Conservation (phyloP, 2,797 vertebrate genomes). For the Oreonectes daqikongensis region DNA sequence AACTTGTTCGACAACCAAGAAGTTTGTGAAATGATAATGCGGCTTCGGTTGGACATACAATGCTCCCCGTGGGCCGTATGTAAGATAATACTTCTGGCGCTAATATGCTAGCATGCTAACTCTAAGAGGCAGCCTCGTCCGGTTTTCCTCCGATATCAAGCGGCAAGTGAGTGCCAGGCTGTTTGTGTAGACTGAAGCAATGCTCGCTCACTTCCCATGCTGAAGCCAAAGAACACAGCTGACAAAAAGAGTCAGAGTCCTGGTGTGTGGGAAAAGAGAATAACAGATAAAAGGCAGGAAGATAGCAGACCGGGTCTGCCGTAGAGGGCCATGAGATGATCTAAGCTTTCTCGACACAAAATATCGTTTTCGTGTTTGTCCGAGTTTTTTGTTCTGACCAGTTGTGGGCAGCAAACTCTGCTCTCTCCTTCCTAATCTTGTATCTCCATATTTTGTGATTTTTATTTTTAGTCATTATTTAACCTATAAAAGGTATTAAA, state of each 20-base stretch:
- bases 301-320: constrained; percentile 62
- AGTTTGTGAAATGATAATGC: constrained; percentile 10
- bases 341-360: constrained; percentile 59
- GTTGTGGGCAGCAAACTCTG: background rate
- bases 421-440: too few relatives aligned
- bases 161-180: constrained; percentile 65
- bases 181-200: constrained; percentile 67
- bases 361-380: too few relatives aligned
- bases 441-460: too few relatives aligned
- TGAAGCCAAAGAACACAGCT: constrained; percentile 82
- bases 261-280: constrained; percentile 74
- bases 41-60: constrained; percentile 30
- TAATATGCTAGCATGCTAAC: constrained; percentile 43
- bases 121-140: constrained; percentile 27
- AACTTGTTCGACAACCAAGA: constrained; percentile 26
- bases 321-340: constrained; percentile 59
- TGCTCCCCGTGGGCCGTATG: constrained; percentile 22
- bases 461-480: too few relatives aligned
- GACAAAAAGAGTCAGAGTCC: constrained; percentile 66
- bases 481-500: too few relatives aligned
- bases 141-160: constrained; percentile 68
- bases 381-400: background rate
- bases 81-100: constrained; percentile 30
- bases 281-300: constrained; percentile 63
- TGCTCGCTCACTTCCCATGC: constrained; percentile 75